Conservation (phyloP, 1,140 invertebrate species). For the Temnothorax nylanderi region DNA sequence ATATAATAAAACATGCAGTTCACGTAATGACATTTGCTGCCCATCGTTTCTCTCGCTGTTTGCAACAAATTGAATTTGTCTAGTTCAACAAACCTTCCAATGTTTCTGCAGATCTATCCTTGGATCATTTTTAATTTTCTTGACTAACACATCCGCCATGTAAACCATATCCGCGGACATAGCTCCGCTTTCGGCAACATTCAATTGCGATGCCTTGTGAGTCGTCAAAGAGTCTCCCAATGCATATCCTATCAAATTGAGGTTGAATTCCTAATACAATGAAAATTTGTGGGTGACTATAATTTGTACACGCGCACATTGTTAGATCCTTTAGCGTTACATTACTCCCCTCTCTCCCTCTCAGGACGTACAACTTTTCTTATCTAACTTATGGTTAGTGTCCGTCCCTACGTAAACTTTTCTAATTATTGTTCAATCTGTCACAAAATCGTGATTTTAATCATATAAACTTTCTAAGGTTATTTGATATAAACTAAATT, state of each 20-base stretch:
- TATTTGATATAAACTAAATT: neutral
- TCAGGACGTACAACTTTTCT: neutral
- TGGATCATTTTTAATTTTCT: constrained; percentile 87
- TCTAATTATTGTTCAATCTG: neutral
- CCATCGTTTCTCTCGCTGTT: neutral
- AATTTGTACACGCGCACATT: neutral
- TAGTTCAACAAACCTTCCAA: constrained; percentile 88
- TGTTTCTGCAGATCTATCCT: constrained; percentile 87
- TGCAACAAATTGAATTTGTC: constrained; percentile 6
- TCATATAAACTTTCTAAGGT: neutral
- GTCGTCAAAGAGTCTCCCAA: constrained; percentile 83
- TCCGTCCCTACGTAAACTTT: neutral
- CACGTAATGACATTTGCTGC: neutral
- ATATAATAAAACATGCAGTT: neutral
- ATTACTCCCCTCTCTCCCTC: neutral
- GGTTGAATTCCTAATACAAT: constrained; percentile 87
- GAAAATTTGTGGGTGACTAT: neutral
- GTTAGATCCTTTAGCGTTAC: neutral
- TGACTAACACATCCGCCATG: constrained; percentile 88
- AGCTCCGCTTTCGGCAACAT: constrained; percentile 88
- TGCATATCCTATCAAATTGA: constrained; percentile 88
- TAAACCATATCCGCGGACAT: constrained; percentile 87
- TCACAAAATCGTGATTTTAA: neutral
- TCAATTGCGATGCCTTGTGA: constrained; percentile 86
- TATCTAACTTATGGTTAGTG: neutral